These are phyloP conservation scores for Cherax destructor DNA, from an alignment of 1,140 invertebrate species.

Conservation along the genomic window DNA sequence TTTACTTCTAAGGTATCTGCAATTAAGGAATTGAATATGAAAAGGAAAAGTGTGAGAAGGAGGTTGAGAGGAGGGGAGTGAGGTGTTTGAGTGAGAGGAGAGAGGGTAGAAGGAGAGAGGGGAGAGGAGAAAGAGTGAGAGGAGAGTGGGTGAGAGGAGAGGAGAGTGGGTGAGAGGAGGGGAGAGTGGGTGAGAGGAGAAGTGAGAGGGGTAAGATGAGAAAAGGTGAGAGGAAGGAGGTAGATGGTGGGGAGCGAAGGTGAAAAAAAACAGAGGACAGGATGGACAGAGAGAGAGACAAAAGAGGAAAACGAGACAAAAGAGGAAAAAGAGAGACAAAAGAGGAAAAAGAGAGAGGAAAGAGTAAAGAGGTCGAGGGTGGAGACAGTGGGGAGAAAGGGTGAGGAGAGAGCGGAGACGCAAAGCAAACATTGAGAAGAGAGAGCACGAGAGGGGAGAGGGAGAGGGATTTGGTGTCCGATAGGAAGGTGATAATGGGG, in stretches of 20 bases:
- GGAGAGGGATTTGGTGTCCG: not conserved
- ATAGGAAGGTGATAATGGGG: too few species aligned
- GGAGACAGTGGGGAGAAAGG: not conserved
- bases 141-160: not conserved
- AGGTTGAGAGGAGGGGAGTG: not conserved
- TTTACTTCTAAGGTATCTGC: not conserved
- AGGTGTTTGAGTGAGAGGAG: too few species aligned
- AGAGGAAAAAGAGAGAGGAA: not conserved
- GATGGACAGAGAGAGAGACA: not conserved
- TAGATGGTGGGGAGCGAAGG: not conserved
- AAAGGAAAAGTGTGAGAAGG: not conserved
- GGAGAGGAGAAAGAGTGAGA: not conserved
- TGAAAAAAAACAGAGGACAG: not conserved
- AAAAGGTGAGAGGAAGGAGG: not conserved
- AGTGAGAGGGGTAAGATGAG: not conserved
- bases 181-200: not conserved
- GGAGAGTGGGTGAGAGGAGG: not conserved
- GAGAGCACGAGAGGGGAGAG: not conserved
- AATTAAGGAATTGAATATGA: conserved; percentile 14
- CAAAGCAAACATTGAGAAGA: not conserved
- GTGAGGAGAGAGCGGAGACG: not conserved
- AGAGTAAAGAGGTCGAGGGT: not conserved
- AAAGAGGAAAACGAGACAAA: not conserved
- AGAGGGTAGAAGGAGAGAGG: too few species aligned
- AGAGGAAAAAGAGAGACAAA: not conserved